Conservation (phyloP, 2,888 invertebrate species). For the Mechanitis messenoides region DNA sequence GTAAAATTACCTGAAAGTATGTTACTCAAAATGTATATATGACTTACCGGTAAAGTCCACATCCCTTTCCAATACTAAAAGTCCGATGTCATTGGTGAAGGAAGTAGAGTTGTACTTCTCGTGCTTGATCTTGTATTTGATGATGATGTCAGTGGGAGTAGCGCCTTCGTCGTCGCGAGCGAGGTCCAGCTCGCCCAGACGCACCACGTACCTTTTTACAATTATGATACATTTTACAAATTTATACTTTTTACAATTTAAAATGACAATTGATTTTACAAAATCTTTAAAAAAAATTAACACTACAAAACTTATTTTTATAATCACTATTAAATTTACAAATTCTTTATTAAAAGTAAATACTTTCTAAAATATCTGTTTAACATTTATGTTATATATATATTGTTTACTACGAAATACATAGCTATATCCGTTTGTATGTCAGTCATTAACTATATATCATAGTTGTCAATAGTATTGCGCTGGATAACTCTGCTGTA, state of each 20-base stretch:
- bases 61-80: constrained; percentile 79
- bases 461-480: not conserved
- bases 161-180: constrained; percentile 79
- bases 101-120: constrained; percentile 79
- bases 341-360: no score
- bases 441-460: constrained; percentile 16
- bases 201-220: constrained; percentile 76
- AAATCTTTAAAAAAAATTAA: no score
- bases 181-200: constrained; percentile 87
- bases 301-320: no score
- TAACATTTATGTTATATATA: no score
- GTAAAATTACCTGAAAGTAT: no score
- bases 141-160: constrained; percentile 77
- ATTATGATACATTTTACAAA: not conserved
- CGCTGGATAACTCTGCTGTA: not conserved
- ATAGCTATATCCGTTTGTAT: not conserved
- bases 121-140: constrained; percentile 79
- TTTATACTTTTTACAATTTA: no score
- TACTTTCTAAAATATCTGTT: no score
- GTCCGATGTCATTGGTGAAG: constrained; percentile 86
- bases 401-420: not conserved
- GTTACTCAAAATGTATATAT: no score
- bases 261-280: no score
- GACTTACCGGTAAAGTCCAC: constrained; percentile 75
- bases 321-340: no score